Evolutionary conservation across 2,888 invertebrate species (phyloP).

Genomic region (Plemyria rubiginata): DNA sequence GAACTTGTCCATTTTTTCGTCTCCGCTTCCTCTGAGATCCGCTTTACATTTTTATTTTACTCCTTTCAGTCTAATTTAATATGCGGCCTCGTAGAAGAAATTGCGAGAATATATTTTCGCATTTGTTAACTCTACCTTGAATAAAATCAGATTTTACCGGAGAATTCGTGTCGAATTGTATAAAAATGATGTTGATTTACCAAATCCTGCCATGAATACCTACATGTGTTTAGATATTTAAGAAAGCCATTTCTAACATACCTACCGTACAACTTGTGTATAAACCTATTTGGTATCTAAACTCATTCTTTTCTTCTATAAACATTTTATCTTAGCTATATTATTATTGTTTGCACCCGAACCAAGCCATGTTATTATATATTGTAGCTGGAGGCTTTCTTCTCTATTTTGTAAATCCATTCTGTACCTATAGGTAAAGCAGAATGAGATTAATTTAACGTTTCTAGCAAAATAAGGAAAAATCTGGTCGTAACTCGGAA

Average conservation of each 20-base stretch:
- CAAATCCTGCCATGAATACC: conserved; percentile 37
- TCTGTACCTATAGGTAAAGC: conserved; percentile 38
- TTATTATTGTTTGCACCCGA: conserved; percentile 35
- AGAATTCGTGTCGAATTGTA: conserved; percentile 56
- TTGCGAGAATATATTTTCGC: conserved; percentile 71
- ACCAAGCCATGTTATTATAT: conserved; percentile 35
- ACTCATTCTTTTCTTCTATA: conserved; percentile 21
- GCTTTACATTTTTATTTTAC: conserved; percentile 76
- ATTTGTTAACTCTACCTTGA: conserved; percentile 68
- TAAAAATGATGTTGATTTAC: conserved; percentile 42
- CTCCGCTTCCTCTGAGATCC: conserved; percentile 62
- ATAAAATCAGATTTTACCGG: conserved; percentile 63
- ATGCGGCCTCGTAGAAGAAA: conserved; percentile 72
- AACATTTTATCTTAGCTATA: conserved; percentile 26
- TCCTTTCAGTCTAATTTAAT: conserved; percentile 78
- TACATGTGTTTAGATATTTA: conserved; percentile 19
- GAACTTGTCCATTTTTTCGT: conserved; percentile 57
- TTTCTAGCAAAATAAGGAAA: conserved; percentile 63
- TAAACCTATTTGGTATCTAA: neutral
- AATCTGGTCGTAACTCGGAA: conserved; percentile 68
- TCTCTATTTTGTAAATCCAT: conserved; percentile 36
- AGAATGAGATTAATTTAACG: conserved; percentile 71
- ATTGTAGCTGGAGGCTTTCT: conserved; percentile 30
- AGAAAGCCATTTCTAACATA: neutral
- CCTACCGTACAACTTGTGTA: neutral